These are phyloP conservation scores for Nasonia vitripennis DNA, from an alignment of 1,140 invertebrate species.

Conservation along the genomic window DNA sequence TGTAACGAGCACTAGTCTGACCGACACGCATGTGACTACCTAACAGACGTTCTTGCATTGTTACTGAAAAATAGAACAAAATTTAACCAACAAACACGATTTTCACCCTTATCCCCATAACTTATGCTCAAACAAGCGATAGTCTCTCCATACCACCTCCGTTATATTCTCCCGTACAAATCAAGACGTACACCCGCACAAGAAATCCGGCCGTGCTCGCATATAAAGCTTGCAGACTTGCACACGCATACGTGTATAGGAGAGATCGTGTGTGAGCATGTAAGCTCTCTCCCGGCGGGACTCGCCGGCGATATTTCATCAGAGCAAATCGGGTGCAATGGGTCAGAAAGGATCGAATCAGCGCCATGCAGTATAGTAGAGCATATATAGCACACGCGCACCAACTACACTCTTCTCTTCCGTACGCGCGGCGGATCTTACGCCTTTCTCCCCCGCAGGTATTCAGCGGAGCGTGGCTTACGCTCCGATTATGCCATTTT, in stretches of 20 bases:
- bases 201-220: background rate
- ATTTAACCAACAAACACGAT: background rate
- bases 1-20: too few species aligned
- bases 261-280: slow-evolving; percentile 43
- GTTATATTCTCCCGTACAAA: background rate
- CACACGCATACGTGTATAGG: background rate
- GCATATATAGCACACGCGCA: slow-evolving; percentile 55
- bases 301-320: slow-evolving; percentile 61
- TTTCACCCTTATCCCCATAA: background rate
- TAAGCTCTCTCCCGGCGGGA: slow-evolving; percentile 38
- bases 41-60: too few species aligned
- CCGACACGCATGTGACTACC: too few species aligned
- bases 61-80: background rate
- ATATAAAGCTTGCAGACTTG: background rate
- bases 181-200: background rate
- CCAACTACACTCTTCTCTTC: slow-evolving; percentile 50
- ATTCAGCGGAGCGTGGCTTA: slow-evolving; percentile 60
- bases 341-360: slow-evolving; percentile 68
- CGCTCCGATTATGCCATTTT: slow-evolving; percentile 41
- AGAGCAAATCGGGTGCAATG: slow-evolving; percentile 65
- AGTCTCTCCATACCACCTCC: background rate
- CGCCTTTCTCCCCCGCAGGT: slow-evolving; percentile 56
- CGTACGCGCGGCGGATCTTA: slow-evolving; percentile 41
- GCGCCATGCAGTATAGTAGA: slow-evolving; percentile 45
- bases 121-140: background rate